Base-by-base conservation (phyloP, 35 echinoderm and acorn worm genomes). In the Holothuria glaberrima region DNA sequence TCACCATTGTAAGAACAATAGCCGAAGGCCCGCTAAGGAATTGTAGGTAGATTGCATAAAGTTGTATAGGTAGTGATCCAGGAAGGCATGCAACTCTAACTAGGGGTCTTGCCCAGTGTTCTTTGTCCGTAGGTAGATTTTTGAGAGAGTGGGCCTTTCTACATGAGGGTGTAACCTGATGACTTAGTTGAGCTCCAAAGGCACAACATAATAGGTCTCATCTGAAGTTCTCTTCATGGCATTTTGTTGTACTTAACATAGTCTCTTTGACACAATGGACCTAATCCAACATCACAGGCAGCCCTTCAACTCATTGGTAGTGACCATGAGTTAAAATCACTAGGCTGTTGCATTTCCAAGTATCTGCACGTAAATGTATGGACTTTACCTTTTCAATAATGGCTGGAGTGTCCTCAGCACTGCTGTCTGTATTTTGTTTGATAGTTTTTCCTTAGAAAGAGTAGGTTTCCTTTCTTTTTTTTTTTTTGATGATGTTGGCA, bases 171-270 rank as follows among this genome's bases (percentile, higher is more conserved):
- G 0, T 5, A 14, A 9, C 13, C 50, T 54, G 50, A 54, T 54
- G 50, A 54, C 50, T 54, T 54, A 9, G n/a, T 29, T 69, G 66
- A 69, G 66, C 66, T 29, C 66, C 31, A 27, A 27, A 69, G 66
- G 66, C 66, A 69, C 31, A 69, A 27, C 20, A 28, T 69, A 69
- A 69, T 69, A 69, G 66, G 25, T 66, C 63, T 66, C 63, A 66
- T 66, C 22, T 66, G 63, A 66, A 66, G 28, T 66, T 66, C 28
- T 66, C 63, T 29, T 66, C 63, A 66, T 66, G 63, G 63, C 12
- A 29, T 66, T 66, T 66, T 69, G 66, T 69, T 69, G n/a, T 69
- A 69, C 66, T 69, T n/a, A 69, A 69, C 63, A 66, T 66, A 69
- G 66, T 69, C 66, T 69, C 66, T 69, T 26, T 0, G 66, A 26